A percentile compares a stretch with the other conserved stretches of the same genome.
Conservation (phyloP, 2,113 vertebrate genomes). For the Leptobrachium ailaonicum region DNA sequence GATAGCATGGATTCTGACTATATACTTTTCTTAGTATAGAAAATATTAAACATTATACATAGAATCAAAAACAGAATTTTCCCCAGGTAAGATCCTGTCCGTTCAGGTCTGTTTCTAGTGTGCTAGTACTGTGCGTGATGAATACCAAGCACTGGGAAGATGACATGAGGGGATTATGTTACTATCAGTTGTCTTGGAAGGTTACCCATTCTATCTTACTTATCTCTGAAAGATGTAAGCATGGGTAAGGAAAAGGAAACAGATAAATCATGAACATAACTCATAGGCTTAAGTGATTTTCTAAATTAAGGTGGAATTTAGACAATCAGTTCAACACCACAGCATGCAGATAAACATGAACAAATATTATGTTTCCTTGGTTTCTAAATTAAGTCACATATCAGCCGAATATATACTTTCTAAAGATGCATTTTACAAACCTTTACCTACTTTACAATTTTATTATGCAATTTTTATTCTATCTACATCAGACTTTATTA, state of each 20-base stretch:
- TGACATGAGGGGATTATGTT: slow-evolving; percentile 8
- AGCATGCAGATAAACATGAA: background rate
- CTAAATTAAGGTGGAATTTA: slow-evolving; percentile 6
- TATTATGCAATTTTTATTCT: too few relatives aligned
- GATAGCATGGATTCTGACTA: background rate
- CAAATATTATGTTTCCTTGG: background rate
- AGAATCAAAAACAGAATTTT: background rate
- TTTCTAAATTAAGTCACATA: too few relatives aligned
- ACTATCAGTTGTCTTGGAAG: background rate
- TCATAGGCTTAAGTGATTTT: slow-evolving; percentile 5
- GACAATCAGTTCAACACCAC: background rate
- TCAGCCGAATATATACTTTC: too few relatives aligned
- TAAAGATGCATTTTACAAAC: too few relatives aligned
- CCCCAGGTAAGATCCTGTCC: background rate
- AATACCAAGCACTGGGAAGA: background rate
- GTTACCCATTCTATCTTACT: background rate
- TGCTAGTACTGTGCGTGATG: background rate
- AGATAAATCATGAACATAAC: background rate
- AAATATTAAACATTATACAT: background rate
- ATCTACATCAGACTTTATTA: too few relatives aligned
- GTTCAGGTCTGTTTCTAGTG: background rate
- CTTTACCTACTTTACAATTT: too few relatives aligned
- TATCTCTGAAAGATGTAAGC: background rate
- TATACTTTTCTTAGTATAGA: background rate
- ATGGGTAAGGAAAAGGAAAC: background rate